Evolutionary conservation across 2,797 vertebrate genomes (phyloP), one percentile per base, ranked within the genome.

Genomic region (Ctenosaura bakeri): DNA sequence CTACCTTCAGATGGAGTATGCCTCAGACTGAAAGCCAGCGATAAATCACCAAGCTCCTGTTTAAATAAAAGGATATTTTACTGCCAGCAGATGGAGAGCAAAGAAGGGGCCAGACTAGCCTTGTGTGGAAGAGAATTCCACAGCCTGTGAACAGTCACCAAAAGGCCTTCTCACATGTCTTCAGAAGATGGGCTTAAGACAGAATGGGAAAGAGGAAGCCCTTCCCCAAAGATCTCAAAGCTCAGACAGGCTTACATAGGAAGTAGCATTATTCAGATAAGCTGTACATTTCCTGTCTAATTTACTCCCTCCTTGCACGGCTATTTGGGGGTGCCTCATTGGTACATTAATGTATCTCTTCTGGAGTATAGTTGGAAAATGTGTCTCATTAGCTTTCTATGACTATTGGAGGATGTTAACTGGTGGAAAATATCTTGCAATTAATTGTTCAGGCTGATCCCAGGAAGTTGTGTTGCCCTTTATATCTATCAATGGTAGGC

Each of bases 401-500:
- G 32, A 82, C 54, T 86, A 32, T 5, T n/a, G 35, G 14, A 35
- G 24, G 76, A 77, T 54, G 7, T 54, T 64, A 87, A 52, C n/a
- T 83, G 79, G 24, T 26, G 83, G 71, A 64, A 76, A 46, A 29
- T 64, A 66, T 4, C 22, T 87, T 82, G 14, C 4, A 81, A 81
- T 81, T 90, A 90, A 86, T 46, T 85, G 82, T 79, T 90, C 64
- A n/a, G 56, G 8, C 32, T 54, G 22, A 66, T 77, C 59, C 71
- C 59, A 64, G 56, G 42, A 54, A 87, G 83, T 62, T 64, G 9
- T 86, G 20, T 20, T 52, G 26, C 84, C 38, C 8, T 52, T 90
- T 81, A 10, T 35, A 62, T 77, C 42, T 20, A 64, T 52, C 54
- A 87, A 76, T 83, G 52, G 38, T 83, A 54, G 71, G 9, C n/a